Evolutionary conservation across 2,113 vertebrate species (phyloP), one percentile per base, ranked within the genome.

Genomic region (Spermophilus dauricus): DNA sequence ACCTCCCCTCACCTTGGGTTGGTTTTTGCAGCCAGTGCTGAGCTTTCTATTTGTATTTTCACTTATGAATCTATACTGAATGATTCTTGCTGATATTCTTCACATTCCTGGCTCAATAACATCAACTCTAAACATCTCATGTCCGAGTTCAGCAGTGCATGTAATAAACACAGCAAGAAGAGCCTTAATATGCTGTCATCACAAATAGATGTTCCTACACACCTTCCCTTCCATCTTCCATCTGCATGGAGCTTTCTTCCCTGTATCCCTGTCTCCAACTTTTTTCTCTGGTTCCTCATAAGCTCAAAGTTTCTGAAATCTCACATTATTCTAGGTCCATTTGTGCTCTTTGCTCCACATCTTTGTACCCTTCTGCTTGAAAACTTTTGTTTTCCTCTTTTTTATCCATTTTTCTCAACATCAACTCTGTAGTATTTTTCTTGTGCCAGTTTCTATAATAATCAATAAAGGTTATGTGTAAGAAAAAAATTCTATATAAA

Each of bases 381-480:
- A 93, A 45, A 34, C 8, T n/a, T 72, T 30, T 42, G 13, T 78
- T 76, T 92, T 63, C 75, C 14, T 93, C 73, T 18, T 76, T n/a
- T 87, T 78, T 8, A 37, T 34, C 58, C 39, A 92, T 86, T 93
- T 58, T 76, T 78, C 7, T 90, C 78, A 77, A 92, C 12, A 89
- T 69, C 16, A 82, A 58, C 16, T 86, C 45, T 92, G 1, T 80
- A 53, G 37, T 73, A 42, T 5, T 61, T 86, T 92, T 92, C 13
- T 84, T 89, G 26, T 67, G 39, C 22, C 61, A 80, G 2, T 85
- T 73, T 95, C 88, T 92, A 76, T 37, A 82, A 93, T 51, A 84
- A 95, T 34, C 65, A 92, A 96, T 89, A 45, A 92, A 17, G 8
- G 13, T 70, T 87, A 63, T 58, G 3, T 10, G 45, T 39, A 67